Evolutionary conservation across 2,113 vertebrate species (phyloP).

Genomic region (Morone saxatilis): DNA sequence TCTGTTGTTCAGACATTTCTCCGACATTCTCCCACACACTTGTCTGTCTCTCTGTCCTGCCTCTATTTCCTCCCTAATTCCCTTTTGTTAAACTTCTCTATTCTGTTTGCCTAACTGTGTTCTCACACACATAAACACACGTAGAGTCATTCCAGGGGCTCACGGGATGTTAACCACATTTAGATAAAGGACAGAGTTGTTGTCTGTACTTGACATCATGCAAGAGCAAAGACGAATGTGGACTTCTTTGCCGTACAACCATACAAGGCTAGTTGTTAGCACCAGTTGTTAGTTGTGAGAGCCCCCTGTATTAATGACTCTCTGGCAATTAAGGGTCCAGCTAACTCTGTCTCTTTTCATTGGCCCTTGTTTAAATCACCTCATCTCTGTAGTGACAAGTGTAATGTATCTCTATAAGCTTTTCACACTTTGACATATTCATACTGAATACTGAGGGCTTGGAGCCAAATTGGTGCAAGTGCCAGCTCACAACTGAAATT

Average conservation of each 20-base stretch:
- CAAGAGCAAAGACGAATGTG: not conserved
- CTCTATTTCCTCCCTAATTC: not conserved
- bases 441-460: no score
- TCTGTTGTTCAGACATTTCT: slow-evolving; percentile 2
- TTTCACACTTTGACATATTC: no score
- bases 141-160: not conserved
- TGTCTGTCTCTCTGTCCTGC: not conserved
- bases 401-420: no score
- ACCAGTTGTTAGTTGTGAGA: no score
- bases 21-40: not conserved
- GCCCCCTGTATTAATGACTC: no score
- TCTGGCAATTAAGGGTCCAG: no score
- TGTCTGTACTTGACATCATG: not conserved
- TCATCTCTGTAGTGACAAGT: no score
- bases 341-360: no score
- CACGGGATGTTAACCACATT: not conserved
- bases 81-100: not conserved
- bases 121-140: not conserved
- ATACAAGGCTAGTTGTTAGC: not conserved
- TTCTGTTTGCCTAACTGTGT: not conserved
- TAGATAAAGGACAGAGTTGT: not conserved
- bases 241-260: not conserved
- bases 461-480: no score
- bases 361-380: no score
- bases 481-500: no score